Base-by-base conservation (phyloP, 2,113 vertebrate species). In the Ammospiza nelsoni region DNA sequence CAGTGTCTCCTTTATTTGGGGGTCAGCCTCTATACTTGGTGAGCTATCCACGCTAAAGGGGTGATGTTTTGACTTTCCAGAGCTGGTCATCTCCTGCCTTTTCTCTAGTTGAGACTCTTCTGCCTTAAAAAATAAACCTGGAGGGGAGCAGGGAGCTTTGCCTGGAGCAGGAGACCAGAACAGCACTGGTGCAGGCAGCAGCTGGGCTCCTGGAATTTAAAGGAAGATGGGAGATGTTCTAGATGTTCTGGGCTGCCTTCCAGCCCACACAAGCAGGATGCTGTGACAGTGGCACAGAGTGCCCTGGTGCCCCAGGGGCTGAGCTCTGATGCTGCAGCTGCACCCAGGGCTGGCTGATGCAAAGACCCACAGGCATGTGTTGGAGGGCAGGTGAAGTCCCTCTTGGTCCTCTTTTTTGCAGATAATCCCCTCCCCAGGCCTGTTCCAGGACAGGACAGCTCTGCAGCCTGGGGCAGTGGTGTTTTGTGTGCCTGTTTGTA, bases 381-480 rank as follows among this genome's bases (percentile, higher is more conserved):
- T 12, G 22, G 9, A 19, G 11, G 35, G 66, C 16, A 51, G 33
- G 52, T 84, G 75, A 31, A 31, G 65, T 10, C 28, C 6, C 11
- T 31, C 33, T 35, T 44, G 43, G 22, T 25, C 20, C 15, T 43
- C 7, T 5, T 35, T n/a, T 73, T 63, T 49, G 18, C 28, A 55
- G 27, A 25, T 33, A 77, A 54, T 31, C 27, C 29, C 10, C 22
- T 52, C 17, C 48, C 18, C 37, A 65, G 27, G 9, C n/a, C 31
- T 49, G 12, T 55, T 55, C 41, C 37, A 59, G 35, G 33, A 41
- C 16, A 23, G 52, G 22, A 19, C 12, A 51, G 46, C 28, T 46
- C 49, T 0, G 0, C 39, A 49, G 49, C 19, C 5, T 15, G 15
- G 11, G 28, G 19, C 7, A 1, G 28, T 8, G 18, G 44, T 29